phyloP scores from a whole-genome alignment of 1,140 invertebrate genomes.

The Batillaria attramentaria region DNA sequence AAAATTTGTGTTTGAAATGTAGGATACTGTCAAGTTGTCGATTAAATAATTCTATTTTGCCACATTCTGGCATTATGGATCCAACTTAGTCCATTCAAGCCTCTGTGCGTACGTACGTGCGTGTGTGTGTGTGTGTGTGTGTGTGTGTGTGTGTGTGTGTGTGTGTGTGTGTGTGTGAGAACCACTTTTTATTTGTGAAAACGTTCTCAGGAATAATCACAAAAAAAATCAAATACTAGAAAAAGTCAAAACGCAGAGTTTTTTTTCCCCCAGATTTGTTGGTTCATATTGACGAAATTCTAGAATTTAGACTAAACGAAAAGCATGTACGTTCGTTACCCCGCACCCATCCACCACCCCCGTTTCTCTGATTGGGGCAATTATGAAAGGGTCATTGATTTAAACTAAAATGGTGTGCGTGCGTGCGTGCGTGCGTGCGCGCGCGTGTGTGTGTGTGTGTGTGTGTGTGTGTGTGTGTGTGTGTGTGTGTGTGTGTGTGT shows the following conservation, averaged over 20 bases:
- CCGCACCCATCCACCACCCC: neutral
- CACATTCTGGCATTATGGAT: no score
- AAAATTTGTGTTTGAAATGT: no score
- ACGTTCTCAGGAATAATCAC: neutral
- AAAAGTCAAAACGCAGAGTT: neutral
- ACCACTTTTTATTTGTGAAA: neutral
- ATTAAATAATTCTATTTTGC: no score
- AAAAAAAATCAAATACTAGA: neutral
- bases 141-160: neutral
- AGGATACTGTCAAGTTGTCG: no score
- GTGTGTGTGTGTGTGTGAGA: neutral
- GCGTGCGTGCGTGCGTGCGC: neutral
- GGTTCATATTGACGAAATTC: no score
- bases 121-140: neutral
- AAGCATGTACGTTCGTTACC: no score
- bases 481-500: neutral
- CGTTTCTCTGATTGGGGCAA: neutral
- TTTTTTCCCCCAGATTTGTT: neutral
- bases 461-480: neutral
- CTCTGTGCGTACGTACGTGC: no score
- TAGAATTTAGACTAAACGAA: no score
- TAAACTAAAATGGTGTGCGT: neutral
- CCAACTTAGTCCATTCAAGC: no score
- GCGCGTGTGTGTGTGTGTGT: neutral
- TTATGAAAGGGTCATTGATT: neutral